Percentiles rank a stretch among this genome's conserved stretches.
Evolutionary conservation across 2,797 vertebrate species (phyloP).

Genomic region (Rhabdomys pumilio): DNA sequence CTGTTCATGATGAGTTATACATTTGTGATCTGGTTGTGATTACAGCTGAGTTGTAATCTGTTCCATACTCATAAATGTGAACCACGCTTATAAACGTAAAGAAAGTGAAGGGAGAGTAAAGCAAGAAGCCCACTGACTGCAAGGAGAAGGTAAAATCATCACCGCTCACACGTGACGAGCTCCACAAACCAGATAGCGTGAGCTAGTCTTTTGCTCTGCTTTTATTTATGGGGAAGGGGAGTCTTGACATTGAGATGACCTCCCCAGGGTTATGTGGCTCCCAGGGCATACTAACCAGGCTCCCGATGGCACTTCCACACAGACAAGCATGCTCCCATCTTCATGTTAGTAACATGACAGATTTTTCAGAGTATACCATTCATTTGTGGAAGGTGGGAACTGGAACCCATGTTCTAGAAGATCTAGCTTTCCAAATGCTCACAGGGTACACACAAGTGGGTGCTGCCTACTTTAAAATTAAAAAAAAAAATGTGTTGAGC

Average conservation of each 20-base stretch:
- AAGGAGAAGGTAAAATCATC: conserved; percentile 5
- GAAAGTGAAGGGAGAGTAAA: conserved; percentile 26
- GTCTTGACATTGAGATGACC: conserved; percentile 5
- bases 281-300: background rate
- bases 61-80: conserved; percentile 48
- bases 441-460: background rate
- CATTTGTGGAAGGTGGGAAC: background rate
- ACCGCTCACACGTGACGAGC: background rate
- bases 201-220: background rate
- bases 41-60: conserved; percentile 22
- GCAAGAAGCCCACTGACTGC: background rate
- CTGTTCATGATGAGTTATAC: background rate
- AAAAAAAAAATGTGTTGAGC: background rate
- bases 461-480: background rate
- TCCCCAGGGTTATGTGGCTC: background rate
- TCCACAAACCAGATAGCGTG: background rate
- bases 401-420: conserved; percentile 53
- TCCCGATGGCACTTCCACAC: background rate
- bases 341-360: background rate
- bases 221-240: conserved; percentile 37
- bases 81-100: conserved; percentile 30
- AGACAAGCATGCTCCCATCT: background rate
- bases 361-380: background rate
- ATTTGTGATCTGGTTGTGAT: conserved; percentile 36
- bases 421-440: conserved; percentile 17